Conservation (phyloP, 2,888 invertebrate genomes). For the Biston betularia region DNA sequence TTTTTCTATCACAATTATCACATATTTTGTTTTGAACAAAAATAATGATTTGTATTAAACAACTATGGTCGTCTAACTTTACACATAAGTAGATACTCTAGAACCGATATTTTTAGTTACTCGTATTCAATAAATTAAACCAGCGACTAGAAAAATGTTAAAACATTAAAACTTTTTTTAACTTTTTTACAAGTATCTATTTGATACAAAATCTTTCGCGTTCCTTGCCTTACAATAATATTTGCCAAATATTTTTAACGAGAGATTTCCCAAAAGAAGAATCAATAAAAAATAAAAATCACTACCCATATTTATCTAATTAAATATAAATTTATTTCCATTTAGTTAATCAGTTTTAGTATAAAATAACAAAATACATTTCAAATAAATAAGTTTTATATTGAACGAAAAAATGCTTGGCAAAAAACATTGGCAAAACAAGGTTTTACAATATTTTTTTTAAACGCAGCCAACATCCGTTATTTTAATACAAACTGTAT, state of each 20-base stretch:
- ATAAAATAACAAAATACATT: no score
- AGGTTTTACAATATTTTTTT: no score
- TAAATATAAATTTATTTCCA: no score
- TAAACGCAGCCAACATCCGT: no score
- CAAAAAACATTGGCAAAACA: no score
- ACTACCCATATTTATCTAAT: no score
- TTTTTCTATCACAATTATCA: slow-evolving; percentile 31
- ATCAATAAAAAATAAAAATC: no score
- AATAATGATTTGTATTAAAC: neutral
- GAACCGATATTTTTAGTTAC: neutral
- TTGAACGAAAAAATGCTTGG: no score
- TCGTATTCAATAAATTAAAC: slow-evolving; percentile 16
- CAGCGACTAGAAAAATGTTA: slow-evolving; percentile 26
- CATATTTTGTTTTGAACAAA: slow-evolving; percentile 21
- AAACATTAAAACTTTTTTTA: slow-evolving; percentile 13
- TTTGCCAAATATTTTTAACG: slow-evolving; percentile 24
- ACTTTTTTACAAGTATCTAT: slow-evolving; percentile 1
- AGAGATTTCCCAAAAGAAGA: slow-evolving; percentile 1
- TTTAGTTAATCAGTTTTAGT: no score
- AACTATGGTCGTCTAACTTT: slow-evolving; percentile 41
- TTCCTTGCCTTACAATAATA: slow-evolving; percentile 44
- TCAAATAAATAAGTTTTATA: no score
- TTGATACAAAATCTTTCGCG: slow-evolving; percentile 42
- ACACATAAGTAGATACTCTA: neutral
- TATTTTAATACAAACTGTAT: no score